Evolutionary conservation across 2,888 invertebrate genomes (phyloP).

Genomic region (Helicoverpa assulta): DNA sequence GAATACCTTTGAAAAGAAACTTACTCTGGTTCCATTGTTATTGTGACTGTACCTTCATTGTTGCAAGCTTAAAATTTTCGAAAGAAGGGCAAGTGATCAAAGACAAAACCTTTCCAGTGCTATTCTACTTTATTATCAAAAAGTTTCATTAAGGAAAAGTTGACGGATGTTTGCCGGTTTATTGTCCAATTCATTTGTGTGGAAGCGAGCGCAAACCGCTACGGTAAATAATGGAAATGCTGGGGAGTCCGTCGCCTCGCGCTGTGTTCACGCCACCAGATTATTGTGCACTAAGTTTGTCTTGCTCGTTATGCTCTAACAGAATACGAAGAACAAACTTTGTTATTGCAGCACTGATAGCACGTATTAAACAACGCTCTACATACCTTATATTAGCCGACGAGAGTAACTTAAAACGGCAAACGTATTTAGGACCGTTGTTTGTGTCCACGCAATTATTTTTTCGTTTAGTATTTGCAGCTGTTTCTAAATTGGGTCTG

Average conservation of each 20-base stretch:
- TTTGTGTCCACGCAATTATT: not conserved
- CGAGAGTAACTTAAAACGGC: conserved; percentile 4
- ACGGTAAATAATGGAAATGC: conserved; percentile 80
- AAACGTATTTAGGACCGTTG: not conserved
- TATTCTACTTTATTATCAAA: conserved; percentile 79
- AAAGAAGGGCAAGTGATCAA: conserved; percentile 77
- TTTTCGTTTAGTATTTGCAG: not conserved
- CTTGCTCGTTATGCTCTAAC: conserved; percentile 76
- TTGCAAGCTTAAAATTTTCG: conserved; percentile 67
- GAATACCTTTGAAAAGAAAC: conserved; percentile 61
- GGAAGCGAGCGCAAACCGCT: conserved; percentile 75
- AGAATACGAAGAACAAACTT: conserved; percentile 76
- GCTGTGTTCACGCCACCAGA: conserved; percentile 75
- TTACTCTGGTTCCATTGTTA: conserved; percentile 54
- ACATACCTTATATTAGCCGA: conserved; percentile 33
- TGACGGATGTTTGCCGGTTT: conserved; percentile 80
- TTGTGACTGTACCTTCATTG: conserved; percentile 64
- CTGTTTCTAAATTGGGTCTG: not conserved
- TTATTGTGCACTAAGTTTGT: conserved; percentile 83
- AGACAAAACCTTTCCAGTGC: conserved; percentile 79
- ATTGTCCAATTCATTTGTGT: conserved; percentile 84
- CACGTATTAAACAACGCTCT: conserved; percentile 50
- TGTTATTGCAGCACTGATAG: conserved; percentile 67
- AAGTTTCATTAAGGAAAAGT: conserved; percentile 81
- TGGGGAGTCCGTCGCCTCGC: conserved; percentile 71